Conservation (phyloP, 2,888 invertebrate species). For the Watsonalla cultraria region DNA sequence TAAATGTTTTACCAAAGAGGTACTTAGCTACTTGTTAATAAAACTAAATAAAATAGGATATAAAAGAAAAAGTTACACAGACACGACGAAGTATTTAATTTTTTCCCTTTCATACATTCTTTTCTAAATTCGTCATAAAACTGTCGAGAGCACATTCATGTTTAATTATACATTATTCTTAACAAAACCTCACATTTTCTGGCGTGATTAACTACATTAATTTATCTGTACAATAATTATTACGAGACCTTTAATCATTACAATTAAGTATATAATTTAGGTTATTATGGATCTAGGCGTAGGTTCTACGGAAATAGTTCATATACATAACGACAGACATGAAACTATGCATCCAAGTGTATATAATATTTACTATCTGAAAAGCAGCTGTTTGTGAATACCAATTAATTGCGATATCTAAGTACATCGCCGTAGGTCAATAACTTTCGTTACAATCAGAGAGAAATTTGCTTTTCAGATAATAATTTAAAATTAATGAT, state of each 20-base stretch:
- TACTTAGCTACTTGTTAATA: neutral
- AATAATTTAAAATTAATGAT: constrained; percentile 25
- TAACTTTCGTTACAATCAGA: constrained; percentile 7
- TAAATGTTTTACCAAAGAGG: no score
- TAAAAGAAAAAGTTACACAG: constrained; percentile 61
- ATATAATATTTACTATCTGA: constrained; percentile 32
- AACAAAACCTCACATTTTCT: constrained; percentile 73
- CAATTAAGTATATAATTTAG: constrained; percentile 56
- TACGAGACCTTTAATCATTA: constrained; percentile 75
- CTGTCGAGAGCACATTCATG: constrained; percentile 77
- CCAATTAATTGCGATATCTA: constrained; percentile 16
- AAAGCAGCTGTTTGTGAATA: constrained; percentile 31
- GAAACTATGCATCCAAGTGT: constrained; percentile 6
- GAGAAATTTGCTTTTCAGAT: constrained; percentile 39
- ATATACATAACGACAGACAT: constrained; percentile 36
- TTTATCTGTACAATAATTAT: constrained; percentile 77
- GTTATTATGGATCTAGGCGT: constrained; percentile 60
- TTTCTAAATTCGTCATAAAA: constrained; percentile 78
- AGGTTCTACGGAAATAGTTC: constrained; percentile 56
- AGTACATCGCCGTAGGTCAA: constrained; percentile 38
- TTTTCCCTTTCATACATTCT: constrained; percentile 76
- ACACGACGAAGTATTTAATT: constrained; percentile 79
- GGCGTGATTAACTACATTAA: constrained; percentile 76
- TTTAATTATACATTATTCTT: constrained; percentile 74
- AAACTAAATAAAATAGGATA: constrained; percentile 17